Evolutionary conservation across 1,140 invertebrate genomes (phyloP).

Genomic region (Agrypnia vestita): DNA sequence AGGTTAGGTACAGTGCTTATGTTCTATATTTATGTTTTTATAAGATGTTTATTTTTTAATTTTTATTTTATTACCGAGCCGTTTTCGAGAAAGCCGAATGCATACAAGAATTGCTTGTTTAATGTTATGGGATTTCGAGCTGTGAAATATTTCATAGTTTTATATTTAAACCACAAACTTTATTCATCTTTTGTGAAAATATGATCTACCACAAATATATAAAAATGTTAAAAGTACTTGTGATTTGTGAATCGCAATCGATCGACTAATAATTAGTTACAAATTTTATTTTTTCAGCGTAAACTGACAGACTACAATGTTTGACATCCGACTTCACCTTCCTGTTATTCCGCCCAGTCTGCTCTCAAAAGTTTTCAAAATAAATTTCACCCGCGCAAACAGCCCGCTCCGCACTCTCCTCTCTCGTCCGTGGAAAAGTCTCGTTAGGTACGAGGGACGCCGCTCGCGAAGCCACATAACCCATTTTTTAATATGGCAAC

Average conservation of each 20-base stretch:
- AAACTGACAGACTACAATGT: background rate
- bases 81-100: too few relatives aligned
- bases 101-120: too few relatives aligned
- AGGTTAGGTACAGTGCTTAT: too few relatives aligned
- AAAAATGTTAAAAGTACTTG: background rate
- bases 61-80: background rate
- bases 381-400: conserved; percentile 36
- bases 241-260: background rate
- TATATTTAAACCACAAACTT: too few relatives aligned
- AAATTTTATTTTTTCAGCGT: background rate
- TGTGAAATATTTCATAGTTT: too few relatives aligned
- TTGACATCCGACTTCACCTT: background rate
- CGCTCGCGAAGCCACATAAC: background rate
- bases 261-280: background rate
- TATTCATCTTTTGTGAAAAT: too few relatives aligned
- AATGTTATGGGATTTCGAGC: background rate
- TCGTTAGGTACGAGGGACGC: conserved; percentile 6
- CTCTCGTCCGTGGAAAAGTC: background rate
- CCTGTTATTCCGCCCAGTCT: background rate
- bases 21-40: too few relatives aligned
- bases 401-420: conserved; percentile 2
- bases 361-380: conserved; percentile 11
- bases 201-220: too few relatives aligned
- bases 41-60: background rate
- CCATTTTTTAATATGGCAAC: conserved; percentile 3